Evolutionary conservation across 2,113 vertebrate genomes (phyloP), one percentile per base, ranked within the genome.

Genomic region (Candoia aspera): DNA sequence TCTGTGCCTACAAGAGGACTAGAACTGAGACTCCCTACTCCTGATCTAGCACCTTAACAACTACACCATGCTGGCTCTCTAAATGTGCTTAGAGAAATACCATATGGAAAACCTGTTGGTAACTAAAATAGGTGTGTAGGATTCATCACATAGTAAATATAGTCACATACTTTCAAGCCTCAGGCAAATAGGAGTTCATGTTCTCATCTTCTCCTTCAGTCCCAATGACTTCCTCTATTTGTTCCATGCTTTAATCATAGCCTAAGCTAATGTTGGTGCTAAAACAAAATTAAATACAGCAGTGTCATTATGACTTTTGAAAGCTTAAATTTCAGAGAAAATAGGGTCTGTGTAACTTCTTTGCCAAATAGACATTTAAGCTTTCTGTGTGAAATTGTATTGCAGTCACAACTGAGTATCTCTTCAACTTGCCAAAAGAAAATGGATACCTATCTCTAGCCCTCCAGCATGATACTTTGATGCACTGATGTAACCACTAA

Each of bases 351-450:
- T 64, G 9, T 9, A n/a, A n/a, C 24, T 64, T 64, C 3, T 53
- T 68, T 29, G 6, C 15, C 13, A 64, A 64, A 53, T 49, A 24
- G 24, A 6, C 8, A 6, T 49, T 24, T 57, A 24, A 79, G n/a
- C 24, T 89, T 53, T 64, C 29, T 33, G 19, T 79, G 46, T 55
- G 49, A 37, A 55, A 11, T 33, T 64, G 26, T 33, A 37, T n/a
- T n/a, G n/a, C n/a, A n/a, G 9, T 54, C 33, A 79, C 53, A 79
- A 37, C 64, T 24, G 83, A 62, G 17, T 33, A 42, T 90, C 54
- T 42, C 60, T 90, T 90, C 57, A 90, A 90, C 64, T 24, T 90
- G 21, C 87, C 46, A 88, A 88, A 62, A 59, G 46, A 49, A 88
- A 29, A n/a, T 55, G 49, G 17, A 46, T 58, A 6, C 46, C 37